A percentile compares a stretch with the other conserved stretches of the same genome.
Evolutionary conservation across 2,888 invertebrate species (phyloP).

Genomic region (Hoplodrina ambigua): DNA sequence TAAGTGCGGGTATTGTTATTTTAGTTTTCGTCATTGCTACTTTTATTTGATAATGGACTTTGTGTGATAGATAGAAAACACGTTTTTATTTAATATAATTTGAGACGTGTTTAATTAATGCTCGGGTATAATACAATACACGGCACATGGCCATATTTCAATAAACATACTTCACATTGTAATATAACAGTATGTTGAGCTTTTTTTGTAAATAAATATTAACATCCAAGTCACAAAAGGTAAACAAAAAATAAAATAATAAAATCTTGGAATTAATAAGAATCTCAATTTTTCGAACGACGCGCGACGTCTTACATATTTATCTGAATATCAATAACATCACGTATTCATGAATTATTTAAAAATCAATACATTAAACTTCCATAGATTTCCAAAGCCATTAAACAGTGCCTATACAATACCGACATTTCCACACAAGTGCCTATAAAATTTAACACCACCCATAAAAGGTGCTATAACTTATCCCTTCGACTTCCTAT

Average conservation of each 20-base stretch:
- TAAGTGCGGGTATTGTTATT: neutral
- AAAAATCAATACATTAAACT: constrained; percentile 3
- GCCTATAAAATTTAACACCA: constrained; percentile 55
- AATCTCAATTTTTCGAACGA: neutral
- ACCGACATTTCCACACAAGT: constrained; percentile 31
- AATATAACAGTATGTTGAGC: neutral
- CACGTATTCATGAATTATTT: neutral
- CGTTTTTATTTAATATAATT: neutral
- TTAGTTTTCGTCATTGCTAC: neutral
- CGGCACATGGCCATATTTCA: neutral
- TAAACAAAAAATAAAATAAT: neutral
- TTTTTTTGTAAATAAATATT: neutral
- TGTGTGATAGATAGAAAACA: neutral
- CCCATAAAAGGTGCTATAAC: constrained; percentile 56
- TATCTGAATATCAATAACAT: no score
- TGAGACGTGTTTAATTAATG: no score
- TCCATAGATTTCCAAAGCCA: constrained; percentile 12
- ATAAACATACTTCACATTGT: neutral
- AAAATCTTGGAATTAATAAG: no score
- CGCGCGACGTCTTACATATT: neutral
- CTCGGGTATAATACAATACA: neutral
- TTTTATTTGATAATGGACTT: neutral
- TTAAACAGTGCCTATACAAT: constrained; percentile 42
- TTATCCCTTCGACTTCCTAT: constrained; percentile 56
- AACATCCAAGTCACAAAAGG: neutral